phyloP scores from a whole-genome alignment of 1,140 invertebrate species.

The Drosophila tristis region DNA sequence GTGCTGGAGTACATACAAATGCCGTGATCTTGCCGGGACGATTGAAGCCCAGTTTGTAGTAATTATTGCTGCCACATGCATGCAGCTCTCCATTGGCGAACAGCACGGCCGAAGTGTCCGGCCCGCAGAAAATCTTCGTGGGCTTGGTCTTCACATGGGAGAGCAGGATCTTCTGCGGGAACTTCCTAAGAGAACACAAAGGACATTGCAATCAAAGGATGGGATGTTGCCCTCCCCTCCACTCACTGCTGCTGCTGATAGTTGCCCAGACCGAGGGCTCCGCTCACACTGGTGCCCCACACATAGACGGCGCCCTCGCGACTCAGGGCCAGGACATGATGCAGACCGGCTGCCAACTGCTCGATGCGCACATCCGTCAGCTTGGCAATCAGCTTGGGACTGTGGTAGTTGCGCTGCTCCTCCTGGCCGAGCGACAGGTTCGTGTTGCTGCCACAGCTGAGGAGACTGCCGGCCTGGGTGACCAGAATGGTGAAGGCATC shows the following conservation, averaged over 20 bases:
- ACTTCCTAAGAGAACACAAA: constrained; percentile 49
- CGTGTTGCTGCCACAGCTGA: constrained; percentile 89
- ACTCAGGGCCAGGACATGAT: constrained; percentile 88
- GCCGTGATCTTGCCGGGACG: constrained; percentile 67
- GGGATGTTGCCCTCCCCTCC: neutral
- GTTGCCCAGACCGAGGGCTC: constrained; percentile 88
- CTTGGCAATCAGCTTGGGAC: constrained; percentile 88
- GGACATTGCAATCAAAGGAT: neutral
- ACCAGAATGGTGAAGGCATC: constrained; percentile 88
- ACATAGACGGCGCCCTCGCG: constrained; percentile 87
- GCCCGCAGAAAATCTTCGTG: constrained; percentile 87
- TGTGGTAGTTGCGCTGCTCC: constrained; percentile 86
- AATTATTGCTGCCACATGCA: constrained; percentile 88
- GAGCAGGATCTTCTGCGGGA: constrained; percentile 71
- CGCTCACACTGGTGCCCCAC: constrained; percentile 89
- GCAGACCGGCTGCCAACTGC: constrained; percentile 87
- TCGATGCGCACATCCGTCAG: constrained; percentile 87
- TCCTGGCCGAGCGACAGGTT: constrained; percentile 89
- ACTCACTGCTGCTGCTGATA: constrained; percentile 85
- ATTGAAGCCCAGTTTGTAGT: constrained; percentile 89
- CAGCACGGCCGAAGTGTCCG: constrained; percentile 88
- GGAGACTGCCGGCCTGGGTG: constrained; percentile 88
- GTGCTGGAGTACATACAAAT: constrained; percentile 55
- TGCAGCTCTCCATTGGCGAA: constrained; percentile 87
- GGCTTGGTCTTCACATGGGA: constrained; percentile 85